Base-by-base conservation (phyloP, 2,113 vertebrate species). In the Corythoichthys haematopterus region DNA sequence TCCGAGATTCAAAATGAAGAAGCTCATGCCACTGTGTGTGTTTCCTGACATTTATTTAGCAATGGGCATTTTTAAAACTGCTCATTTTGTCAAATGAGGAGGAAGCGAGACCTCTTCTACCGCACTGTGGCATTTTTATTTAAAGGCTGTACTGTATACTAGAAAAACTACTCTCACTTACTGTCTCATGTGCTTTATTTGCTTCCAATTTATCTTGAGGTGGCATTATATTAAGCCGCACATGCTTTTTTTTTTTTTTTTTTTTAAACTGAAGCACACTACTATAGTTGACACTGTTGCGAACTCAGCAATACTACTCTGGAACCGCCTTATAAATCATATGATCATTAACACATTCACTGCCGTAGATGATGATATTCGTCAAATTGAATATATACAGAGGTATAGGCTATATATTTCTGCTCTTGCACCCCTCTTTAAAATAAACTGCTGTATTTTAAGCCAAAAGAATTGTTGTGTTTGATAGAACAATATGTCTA, bases 41-140 rank as follows among this genome's bases (percentile, higher is more conserved):
- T 48, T 11, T 33, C 4, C 35, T 47, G 36, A 62, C 64, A 53
- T 56, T 71, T 71, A 78, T 70, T 68, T 68, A 28, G 56, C 4
- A 2, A 61, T 66, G 1, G 10, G 28, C 16, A 58, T 70, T 50
- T 68, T 51, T 52, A n/a, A 50, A 33, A 47, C 20, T 46, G 48
- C 52, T 46, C 6, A 64, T 28, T 52, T 64, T 66, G 57, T 58
- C 36, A 64, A 63, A 75, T 64, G 20, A 64, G 15, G 20, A 60
- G 60, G 37, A 45, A 68, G 61, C n/a, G 52, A n/a, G 11, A 33
- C 53, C 46, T 46, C 35, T 58, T 28, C 35, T 69, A 56, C 53
- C 66, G 57, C 59, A 7, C 35, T 5, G 55, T 14, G 3, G 14
- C 4, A 2, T 36, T 13, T 11, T 38, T 43, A 40, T 40, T 43